These are phyloP conservation scores for Popillia japonica DNA, from an alignment of 1,140 invertebrate species.

Conservation along the genomic window DNA sequence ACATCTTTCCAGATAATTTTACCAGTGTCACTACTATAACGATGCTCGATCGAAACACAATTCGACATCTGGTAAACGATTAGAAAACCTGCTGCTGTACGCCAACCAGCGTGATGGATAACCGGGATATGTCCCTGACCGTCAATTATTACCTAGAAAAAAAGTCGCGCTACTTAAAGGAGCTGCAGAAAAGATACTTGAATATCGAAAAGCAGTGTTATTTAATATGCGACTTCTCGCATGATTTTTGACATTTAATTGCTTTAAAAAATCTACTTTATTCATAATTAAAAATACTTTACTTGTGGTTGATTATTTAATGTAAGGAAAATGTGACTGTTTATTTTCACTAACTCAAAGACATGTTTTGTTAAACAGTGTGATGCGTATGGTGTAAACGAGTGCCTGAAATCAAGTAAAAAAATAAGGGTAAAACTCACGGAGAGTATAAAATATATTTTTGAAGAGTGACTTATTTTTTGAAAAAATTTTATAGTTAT, in stretches of 20 bases:
- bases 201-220: background rate
- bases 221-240: background rate
- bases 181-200: background rate
- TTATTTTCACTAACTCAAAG: background rate
- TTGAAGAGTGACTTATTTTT: background rate
- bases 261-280: background rate
- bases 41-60: background rate
- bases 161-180: background rate
- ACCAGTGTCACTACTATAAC: background rate
- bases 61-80: background rate
- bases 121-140: background rate
- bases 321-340: background rate
- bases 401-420: background rate
- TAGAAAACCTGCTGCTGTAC: background rate
- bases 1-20: constrained; percentile 2
- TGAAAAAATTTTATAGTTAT: background rate
- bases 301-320: background rate
- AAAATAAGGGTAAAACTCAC: constrained; percentile 1
- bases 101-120: constrained; percentile 1
- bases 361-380: background rate
- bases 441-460: background rate
- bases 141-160: background rate
- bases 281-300: background rate
- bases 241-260: background rate
- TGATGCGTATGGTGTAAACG: background rate